Evolutionary conservation across 2,888 invertebrate genomes (phyloP).

Genomic region (Beris morrisii): DNA sequence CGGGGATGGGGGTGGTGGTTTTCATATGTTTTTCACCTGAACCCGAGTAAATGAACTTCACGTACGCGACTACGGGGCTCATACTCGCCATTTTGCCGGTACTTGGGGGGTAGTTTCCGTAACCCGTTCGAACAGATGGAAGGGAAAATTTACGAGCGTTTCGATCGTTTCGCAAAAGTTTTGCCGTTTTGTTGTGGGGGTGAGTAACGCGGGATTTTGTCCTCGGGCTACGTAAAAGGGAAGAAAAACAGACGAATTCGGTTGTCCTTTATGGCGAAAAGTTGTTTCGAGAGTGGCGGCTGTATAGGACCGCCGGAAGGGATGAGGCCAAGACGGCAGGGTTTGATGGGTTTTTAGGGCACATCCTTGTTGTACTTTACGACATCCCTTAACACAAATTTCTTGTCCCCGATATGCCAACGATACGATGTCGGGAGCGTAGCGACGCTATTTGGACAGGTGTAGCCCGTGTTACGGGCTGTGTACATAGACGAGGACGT

Average conservation of each 20-base stretch:
- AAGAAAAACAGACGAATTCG: conserved; percentile 8
- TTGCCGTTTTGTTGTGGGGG: conserved; percentile 4
- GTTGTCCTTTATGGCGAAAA: conserved; percentile 11
- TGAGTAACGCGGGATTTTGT: not conserved
- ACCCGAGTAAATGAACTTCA: too few species aligned
- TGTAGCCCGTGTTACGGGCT: conserved; percentile 15
- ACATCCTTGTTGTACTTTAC: too few species aligned
- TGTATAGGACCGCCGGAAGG: too few species aligned
- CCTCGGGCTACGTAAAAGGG: not conserved
- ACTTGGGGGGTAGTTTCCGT: not conserved
- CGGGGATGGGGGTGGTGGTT: too few species aligned
- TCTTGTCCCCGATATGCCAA: too few species aligned
- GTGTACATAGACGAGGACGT: not conserved
- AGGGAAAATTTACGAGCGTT: conserved; percentile 24
- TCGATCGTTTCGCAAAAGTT: conserved; percentile 13
- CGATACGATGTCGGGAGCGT: too few species aligned
- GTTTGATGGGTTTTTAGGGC: too few species aligned
- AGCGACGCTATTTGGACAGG: conserved; percentile 19
- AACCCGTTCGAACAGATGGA: too few species aligned
- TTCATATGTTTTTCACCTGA: too few species aligned
- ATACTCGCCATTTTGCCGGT: conserved; percentile 9
- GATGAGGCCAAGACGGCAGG: too few species aligned
- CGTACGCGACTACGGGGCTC: conserved; percentile 1
- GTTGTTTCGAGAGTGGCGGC: not conserved
- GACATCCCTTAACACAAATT: too few species aligned